These are phyloP conservation scores for Cosmopolites sordidus DNA, from an alignment of 2,888 invertebrate genomes.

Conservation along the genomic window DNA sequence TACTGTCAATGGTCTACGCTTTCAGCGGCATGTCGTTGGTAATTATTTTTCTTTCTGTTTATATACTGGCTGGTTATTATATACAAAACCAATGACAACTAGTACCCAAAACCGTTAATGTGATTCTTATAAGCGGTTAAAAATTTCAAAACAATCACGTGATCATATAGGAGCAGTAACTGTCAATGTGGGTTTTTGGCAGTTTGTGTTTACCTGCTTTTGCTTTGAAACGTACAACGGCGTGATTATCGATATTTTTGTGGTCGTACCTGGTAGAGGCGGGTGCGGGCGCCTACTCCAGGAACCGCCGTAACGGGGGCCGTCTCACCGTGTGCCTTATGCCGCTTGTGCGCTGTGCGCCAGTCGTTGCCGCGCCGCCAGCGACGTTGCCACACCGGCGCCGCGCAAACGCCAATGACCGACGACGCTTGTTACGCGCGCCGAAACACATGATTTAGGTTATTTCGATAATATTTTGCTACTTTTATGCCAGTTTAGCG, in stretches of 20 bases:
- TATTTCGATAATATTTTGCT: background rate
- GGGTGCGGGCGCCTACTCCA: conserved; percentile 16
- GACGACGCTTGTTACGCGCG: conserved; percentile 6
- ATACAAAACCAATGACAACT: too few species aligned
- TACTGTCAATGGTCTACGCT: too few species aligned
- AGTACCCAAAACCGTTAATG: too few species aligned
- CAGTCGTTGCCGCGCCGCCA: conserved; percentile 29
- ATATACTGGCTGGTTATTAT: too few species aligned
- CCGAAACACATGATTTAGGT: conserved; percentile 19
- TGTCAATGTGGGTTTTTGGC: too few species aligned
- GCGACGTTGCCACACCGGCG: conserved; percentile 27
- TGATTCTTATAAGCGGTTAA: too few species aligned
- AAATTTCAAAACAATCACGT: too few species aligned
- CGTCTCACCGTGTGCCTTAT: conserved; percentile 20
- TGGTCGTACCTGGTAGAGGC: conserved; percentile 20
- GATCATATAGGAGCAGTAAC: too few species aligned
- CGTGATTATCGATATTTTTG: background rate
- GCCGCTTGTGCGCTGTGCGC: conserved; percentile 17
- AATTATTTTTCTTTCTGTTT: too few species aligned
- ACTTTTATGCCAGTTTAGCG: conserved; percentile 14
- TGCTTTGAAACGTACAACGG: too few species aligned
- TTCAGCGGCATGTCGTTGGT: too few species aligned
- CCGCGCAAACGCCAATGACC: conserved; percentile 20
- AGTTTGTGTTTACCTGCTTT: too few species aligned
- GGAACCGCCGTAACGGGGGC: conserved; percentile 9